Evolutionary conservation across 2,888 invertebrate species (phyloP).

Genomic region (Allygus modestus): DNA sequence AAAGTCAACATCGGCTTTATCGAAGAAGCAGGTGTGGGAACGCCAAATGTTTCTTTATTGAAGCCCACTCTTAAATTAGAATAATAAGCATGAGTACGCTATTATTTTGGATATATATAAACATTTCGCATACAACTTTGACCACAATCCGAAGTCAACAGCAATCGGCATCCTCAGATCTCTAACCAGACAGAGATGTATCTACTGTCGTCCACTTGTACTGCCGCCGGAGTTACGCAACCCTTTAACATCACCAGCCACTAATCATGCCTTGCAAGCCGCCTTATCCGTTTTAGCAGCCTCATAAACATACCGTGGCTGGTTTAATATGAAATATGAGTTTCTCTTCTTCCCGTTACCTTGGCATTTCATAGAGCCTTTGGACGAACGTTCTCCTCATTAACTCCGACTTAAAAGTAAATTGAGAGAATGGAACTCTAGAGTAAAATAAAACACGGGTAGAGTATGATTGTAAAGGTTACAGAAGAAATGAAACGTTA

Average conservation of each 20-base stretch:
- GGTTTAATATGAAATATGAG: neutral
- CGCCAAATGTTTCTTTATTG: too few species aligned
- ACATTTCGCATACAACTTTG: too few species aligned
- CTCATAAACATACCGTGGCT: slow-evolving; percentile 20
- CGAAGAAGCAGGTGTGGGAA: too few species aligned
- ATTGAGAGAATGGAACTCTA: too few species aligned
- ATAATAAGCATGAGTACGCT: too few species aligned
- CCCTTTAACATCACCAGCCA: neutral
- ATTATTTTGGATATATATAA: too few species aligned
- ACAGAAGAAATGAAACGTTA: too few species aligned
- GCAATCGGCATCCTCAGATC: neutral
- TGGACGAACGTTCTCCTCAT: neutral
- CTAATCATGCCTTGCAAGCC: neutral
- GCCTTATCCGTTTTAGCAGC: slow-evolving; percentile 14
- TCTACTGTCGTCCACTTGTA: neutral
- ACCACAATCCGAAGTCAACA: too few species aligned
- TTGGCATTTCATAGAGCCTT: neutral
- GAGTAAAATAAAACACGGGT: too few species aligned
- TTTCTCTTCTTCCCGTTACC: slow-evolving; percentile 1
- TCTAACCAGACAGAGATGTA: neutral
- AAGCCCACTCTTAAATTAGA: too few species aligned
- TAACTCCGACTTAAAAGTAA: neutral
- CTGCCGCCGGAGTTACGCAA: neutral
- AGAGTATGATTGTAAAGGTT: too few species aligned
- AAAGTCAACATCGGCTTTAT: too few species aligned